phyloP scores from a whole-genome alignment of 1,140 invertebrate species.

The Globodera rostochiensis region DNA sequence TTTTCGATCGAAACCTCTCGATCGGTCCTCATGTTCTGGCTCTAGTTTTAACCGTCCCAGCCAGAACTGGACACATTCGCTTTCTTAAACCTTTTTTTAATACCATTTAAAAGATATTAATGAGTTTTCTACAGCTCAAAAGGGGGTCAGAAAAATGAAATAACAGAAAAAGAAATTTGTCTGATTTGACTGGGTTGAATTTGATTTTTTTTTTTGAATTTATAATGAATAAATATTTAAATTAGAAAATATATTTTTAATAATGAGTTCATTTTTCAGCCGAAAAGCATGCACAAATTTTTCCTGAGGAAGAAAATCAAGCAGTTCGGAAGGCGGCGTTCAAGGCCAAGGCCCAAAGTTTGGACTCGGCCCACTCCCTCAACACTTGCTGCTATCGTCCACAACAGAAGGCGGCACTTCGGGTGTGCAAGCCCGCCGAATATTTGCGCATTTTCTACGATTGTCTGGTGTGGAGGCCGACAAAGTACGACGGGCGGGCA shows the following conservation, averaged over 20 bases:
- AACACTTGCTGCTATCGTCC: neutral
- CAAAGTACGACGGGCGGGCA: constrained; percentile 10
- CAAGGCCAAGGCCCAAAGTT: constrained; percentile 23
- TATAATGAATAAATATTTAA: too few species aligned
- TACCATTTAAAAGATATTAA: too few species aligned
- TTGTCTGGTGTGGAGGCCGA: constrained; percentile 40
- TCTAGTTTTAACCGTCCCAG: too few species aligned
- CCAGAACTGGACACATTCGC: too few species aligned
- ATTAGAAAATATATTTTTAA: constrained; percentile 23
- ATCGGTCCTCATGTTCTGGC: too few species aligned
- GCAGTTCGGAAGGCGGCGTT: constrained; percentile 33
- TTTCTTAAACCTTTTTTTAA: too few species aligned
- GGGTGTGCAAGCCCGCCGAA: constrained; percentile 36
- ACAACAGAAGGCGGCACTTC: neutral
- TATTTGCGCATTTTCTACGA: constrained; percentile 52
- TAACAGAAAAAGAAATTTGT: too few species aligned
- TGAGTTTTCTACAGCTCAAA: too few species aligned
- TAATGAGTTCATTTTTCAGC: constrained; percentile 33
- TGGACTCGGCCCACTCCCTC: constrained; percentile 3
- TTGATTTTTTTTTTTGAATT: too few species aligned
- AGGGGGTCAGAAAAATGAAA: too few species aligned
- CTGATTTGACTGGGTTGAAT: too few species aligned
- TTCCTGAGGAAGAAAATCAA: constrained; percentile 42
- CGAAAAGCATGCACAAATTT: constrained; percentile 53
- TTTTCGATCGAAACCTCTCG: too few species aligned